phyloP scores from a whole-genome alignment of 2,113 vertebrate species.

The Poicephalus gulielmi region DNA sequence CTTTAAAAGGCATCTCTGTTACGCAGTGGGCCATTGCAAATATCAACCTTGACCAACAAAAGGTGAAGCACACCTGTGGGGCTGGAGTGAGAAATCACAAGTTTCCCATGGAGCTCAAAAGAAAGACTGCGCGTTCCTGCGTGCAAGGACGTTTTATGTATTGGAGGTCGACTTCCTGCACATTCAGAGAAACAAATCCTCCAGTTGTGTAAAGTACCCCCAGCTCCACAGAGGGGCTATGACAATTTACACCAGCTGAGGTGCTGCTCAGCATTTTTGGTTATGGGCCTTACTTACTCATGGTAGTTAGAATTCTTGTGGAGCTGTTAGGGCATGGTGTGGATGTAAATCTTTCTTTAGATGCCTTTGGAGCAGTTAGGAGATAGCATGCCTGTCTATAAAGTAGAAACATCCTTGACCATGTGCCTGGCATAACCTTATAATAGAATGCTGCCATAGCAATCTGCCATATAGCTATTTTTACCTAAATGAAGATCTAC shows the following conservation, averaged over 20 bases:
- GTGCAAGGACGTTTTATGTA: background rate
- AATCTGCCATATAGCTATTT: background rate
- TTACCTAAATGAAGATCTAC: background rate
- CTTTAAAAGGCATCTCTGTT: background rate
- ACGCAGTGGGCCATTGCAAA: background rate
- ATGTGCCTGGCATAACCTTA: background rate
- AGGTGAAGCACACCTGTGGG: background rate
- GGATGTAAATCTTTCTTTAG: constrained; percentile 29
- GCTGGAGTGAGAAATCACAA: background rate
- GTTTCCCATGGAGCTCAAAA: background rate
- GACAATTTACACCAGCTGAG: constrained; percentile 18
- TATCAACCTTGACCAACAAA: background rate
- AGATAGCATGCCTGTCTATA: background rate
- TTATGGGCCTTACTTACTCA: constrained; percentile 21
- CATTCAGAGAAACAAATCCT: background rate
- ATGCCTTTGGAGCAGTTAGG: background rate
- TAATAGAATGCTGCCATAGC: background rate
- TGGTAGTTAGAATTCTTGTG: constrained; percentile 34
- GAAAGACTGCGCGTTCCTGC: background rate
- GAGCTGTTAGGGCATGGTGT: background rate
- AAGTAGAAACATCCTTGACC: background rate
- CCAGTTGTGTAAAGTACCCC: background rate
- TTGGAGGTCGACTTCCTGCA: background rate
- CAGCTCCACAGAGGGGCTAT: background rate
- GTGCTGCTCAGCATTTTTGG: constrained; percentile 41